Base-by-base conservation (phyloP, 2,888 invertebrate genomes). In the Lucinisca nassula region DNA sequence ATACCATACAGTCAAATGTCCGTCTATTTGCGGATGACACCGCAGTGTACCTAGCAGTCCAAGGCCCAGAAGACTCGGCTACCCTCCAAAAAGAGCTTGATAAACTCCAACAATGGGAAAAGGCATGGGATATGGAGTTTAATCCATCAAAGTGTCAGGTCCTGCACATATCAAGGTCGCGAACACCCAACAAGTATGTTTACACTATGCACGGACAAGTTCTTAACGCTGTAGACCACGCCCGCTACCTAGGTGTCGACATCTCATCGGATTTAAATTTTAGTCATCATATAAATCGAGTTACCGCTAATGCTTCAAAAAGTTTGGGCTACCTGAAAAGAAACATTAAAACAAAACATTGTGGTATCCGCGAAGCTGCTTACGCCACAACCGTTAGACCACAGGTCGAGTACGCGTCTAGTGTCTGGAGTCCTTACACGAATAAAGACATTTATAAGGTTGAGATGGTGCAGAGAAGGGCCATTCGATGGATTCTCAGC, bases 11-110 rank as follows among this genome's bases (percentile, higher is more conserved):
- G 55, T 78, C 55, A n/a, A 38, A 12, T n/a, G 79, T 72, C 70
- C 24, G 79, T 72, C 70, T 70, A 21, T 82, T 82, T 51, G 82
- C 70, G 17, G 82, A 82, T 37, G 79, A 78, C 40, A 83, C 78
- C 40, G 61, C 74, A 35, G 67, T 84, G 10, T 79, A 84, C 45
- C 32, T 84, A 12, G 45, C 79, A 6, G 49, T 79, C 14, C 38
- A 73, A 0, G 30, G 35, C 24, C 14, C 0, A 3, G 14, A 24
- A 1, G 40, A 84, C 17, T 14, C 27, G 24, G 21, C 14, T 0
- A 79, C 21, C 40, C 32, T 78, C 6, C 73, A 84, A 72, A 40
- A 78, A 30, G 70, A 78, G 27, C 38, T 83, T 17, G 49, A 83
- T 45, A 73, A 35, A 49, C 37, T 73, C 35, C 55, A 80, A 8